Evolutionary conservation across 23 tunicate genomes (phyloP), one percentile per base, ranked within the genome.

Genomic region (Corella eumyota): DNA sequence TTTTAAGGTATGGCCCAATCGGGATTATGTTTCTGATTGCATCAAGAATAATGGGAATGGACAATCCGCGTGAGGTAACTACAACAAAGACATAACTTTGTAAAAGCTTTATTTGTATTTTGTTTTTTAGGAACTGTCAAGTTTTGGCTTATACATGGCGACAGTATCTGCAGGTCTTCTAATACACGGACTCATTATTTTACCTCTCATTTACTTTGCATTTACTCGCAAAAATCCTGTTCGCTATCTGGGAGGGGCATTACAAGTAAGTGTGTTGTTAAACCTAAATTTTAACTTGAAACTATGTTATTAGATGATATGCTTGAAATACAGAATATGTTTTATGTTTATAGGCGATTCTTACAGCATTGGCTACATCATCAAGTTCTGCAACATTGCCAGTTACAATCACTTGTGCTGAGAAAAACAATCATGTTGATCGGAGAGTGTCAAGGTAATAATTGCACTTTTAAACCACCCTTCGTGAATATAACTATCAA

Each of bases 361-460:
- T 92, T 38, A 92, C 98, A 24, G 98, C 98, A 15, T 50, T 92
- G 46, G 88, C 98, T 2, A 92, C 98, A 4, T 83, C 93, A 2
- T 92, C 98, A 26, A 93, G 99, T 55, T 84, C 99, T 0, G 99
- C 99, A 31, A 93, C 99, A 1, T 62, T 93, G 3, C 99, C 99
- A 0, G 77, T 93, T 13, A 93, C 99, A 19, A 67, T 93, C 21
- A 76, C 58, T 23, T 77, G 88, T 34, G 49, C 73, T 35, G 99
- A 93, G 64, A 72, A 49, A 19, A 93, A 93, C 71, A 84, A 84
- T 28, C 65, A 70, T 21, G 58, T 93, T 24, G 99, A 93, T 52
- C 62, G 51, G 17, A 40, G 90, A 34, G 83, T 93, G 4, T 54
- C 83, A 19, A 76, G 95, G 95, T 77, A 21, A 11, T 22, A 27